Base-by-base conservation (phyloP, 2,113 vertebrate species). In the Cyphomyrus discorhynchus region DNA sequence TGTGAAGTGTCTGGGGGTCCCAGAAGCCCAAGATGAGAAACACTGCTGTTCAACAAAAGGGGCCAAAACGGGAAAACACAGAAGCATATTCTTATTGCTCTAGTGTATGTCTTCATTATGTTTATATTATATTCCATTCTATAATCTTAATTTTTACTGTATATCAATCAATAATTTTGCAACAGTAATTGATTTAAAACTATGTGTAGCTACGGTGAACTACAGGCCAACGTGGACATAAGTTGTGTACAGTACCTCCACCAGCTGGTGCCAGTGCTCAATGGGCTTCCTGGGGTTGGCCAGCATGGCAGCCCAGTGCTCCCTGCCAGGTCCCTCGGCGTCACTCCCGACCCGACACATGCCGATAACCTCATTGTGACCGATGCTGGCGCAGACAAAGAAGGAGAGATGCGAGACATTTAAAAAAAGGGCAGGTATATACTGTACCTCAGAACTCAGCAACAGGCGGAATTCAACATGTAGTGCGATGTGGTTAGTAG, bases 241-340 rank as follows among this genome's bases (percentile, higher is more conserved):
- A 45, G 53, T n/a, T 39, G 35, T 49, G 80, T 93, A n/a, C n/a
- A n/a, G n/a, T n/a, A 95, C 94, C 97, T 98, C 98, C 88, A 98
- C 95, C 77, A 98, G 96, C 93, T 97, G 97, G 91, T 98, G 96
- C 97, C 97, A 98, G 92, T 98, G 97, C 88, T 98, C 97, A 89
- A 98, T 97, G n/a, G 98, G 98, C 92, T 98, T 98, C 89, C 98
- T 97, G 6, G 98, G 98, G 90, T 98, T 98, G 50, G 96, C 97
- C 95, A 98, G 91, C 98, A 98, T 98, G 95, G 97, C 97, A 0
- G 95, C 92, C 98, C 98, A 98, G 95, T 98, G 98, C 92, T 98
- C 98, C 21, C 98, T 96, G 88, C 98, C 98, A 0, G 97, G 96
- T 45, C 96, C 97, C 0, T 98, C 97, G 0, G 97, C 96, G 0